Conservation (phyloP, 2,888 invertebrate species). For the Drosophila affinis region DNA sequence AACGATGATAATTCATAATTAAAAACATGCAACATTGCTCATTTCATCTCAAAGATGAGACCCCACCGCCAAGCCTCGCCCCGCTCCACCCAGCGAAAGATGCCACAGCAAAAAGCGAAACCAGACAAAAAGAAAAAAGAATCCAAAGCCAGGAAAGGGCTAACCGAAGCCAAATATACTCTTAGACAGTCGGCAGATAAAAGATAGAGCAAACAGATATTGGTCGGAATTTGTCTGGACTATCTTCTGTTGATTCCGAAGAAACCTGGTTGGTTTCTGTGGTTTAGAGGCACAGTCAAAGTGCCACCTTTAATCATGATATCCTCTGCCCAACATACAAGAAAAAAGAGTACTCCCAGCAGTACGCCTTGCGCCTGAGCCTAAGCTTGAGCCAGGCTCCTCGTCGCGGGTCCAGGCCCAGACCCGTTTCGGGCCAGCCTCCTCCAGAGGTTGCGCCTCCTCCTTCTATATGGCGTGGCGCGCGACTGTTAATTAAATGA, state of each 20-base stretch:
- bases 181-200: background rate
- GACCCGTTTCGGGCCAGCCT: constrained; percentile 15
- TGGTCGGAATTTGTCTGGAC: background rate
- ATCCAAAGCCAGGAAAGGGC: background rate
- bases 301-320: background rate
- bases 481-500: constrained; percentile 82
- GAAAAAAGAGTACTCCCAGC: constrained; percentile 47
- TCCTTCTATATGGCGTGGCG: constrained; percentile 65
- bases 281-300: background rate
- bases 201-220: background rate
- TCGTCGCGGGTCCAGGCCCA: constrained; percentile 20
- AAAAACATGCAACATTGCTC: constrained; percentile 76
- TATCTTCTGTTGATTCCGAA: background rate
- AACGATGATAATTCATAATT: constrained; percentile 81
- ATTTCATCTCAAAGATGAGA: constrained; percentile 53
- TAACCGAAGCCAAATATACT: background rate
- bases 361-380: constrained; percentile 39
- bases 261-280: no score
- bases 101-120: constrained; percentile 22
- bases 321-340: background rate
- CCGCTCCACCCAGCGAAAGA: constrained; percentile 7
- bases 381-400: constrained; percentile 14
- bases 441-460: constrained; percentile 22
- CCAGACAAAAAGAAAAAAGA: constrained; percentile 13
- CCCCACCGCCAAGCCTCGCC: background rate